phyloP scores from a whole-genome alignment of 2,888 invertebrate species.

The Dryomyza anilis region DNA sequence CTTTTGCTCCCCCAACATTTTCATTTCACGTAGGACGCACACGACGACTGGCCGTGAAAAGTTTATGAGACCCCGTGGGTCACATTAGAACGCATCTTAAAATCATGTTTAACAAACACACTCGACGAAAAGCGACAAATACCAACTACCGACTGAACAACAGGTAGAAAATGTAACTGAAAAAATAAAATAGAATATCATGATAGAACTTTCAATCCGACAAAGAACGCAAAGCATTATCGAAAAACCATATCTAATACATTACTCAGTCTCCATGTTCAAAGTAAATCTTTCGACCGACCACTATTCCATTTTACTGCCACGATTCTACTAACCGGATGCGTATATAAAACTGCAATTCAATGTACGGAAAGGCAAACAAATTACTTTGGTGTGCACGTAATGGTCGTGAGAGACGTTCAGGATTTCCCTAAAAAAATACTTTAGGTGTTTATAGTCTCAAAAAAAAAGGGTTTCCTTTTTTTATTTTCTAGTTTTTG shows the following conservation, averaged over 20 bases:
- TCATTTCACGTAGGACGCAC: not conserved
- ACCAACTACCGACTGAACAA: slow-evolving; percentile 20
- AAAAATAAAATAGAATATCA: no score
- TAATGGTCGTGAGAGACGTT: no score
- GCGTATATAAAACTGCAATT: slow-evolving; percentile 33
- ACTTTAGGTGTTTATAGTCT: no score
- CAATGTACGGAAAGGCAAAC: slow-evolving; percentile 35
- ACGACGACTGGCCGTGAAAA: no score
- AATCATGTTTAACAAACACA: slow-evolving; percentile 26
- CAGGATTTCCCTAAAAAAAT: not conserved
- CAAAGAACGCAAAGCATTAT: slow-evolving; percentile 20
- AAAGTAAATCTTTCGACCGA: slow-evolving; percentile 29
- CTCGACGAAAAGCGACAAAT: not conserved
- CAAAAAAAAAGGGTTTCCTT: no score
- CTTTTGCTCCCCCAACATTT: not conserved
- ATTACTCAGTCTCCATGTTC: slow-evolving; percentile 29
- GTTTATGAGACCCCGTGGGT: slow-evolving; percentile 39
- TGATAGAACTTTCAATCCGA: slow-evolving; percentile 6
- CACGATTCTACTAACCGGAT: slow-evolving; percentile 15
- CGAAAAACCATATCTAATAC: slow-evolving; percentile 31
- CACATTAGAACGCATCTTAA: slow-evolving; percentile 41
- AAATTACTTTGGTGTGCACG: slow-evolving; percentile 31
- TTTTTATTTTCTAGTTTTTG: no score
- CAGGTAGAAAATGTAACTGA: not conserved
- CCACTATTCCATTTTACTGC: slow-evolving; percentile 9